Evolutionary conservation across 37 sponge, comb jelly and placozoan species (phyloP), one percentile per base, ranked within the genome.

Genomic region (Crambe crambe): DNA sequence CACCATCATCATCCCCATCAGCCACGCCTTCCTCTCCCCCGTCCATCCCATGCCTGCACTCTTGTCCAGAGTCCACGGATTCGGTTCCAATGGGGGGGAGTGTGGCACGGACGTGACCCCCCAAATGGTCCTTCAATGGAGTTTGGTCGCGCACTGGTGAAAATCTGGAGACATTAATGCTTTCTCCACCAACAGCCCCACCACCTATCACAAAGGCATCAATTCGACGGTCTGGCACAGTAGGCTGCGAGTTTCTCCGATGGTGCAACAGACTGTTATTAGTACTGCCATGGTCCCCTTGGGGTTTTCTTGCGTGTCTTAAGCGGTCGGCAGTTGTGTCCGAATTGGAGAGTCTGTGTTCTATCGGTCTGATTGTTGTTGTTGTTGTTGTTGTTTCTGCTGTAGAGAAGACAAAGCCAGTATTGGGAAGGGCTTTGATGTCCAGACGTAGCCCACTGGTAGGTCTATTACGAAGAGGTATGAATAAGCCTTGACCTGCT

Each of bases 391-490:
- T 34, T 20, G 27, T 12, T 5, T 5, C 30, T 5, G 72, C 9
- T 9, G 43, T 12, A 25, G 25, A 47, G 51, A n/a, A 47, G 30
- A 8, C 2, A 3, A 72, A 2, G 9, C 72, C 72, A 36, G 26
- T 43, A 47, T 72, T 72, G 5, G 72, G 72, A 3, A 72, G 47
- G 12, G 72, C 72, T n/a, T 25, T 43, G 72, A 72, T 43, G 22
- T 72, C 72, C 43, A 72, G 51, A 18, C 6, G 47, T 4, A 72
- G 72, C 8, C 51, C 51, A n/a, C 27, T 42, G n/a, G 23, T 26
- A 43, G 72, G 47, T 25, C 51, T 34, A 20, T 34, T 29, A 4
- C 5, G 23, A 5, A 25, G 26, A 6, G 61, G 61, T n/a, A 25
- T 4, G 4, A 60, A 5, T 5, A 60, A 25, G 17, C 17, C n/a